Evolutionary conservation across 2,113 vertebrate genomes (phyloP).

Genomic region (Cervus canadensis): DNA sequence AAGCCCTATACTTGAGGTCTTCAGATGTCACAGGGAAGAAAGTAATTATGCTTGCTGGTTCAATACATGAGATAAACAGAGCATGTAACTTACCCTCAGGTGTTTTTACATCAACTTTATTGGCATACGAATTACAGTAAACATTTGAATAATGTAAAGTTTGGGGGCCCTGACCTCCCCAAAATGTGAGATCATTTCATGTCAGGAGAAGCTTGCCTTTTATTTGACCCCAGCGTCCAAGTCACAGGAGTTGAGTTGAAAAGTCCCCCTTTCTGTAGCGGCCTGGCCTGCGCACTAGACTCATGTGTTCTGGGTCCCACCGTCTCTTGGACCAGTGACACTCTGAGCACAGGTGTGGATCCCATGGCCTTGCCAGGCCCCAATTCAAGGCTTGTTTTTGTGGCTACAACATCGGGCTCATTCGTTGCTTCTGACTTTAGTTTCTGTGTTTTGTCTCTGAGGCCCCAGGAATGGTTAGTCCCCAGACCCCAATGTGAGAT

Average conservation of each 20-base stretch:
- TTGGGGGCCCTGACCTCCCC: no score
- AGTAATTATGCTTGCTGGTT: no score
- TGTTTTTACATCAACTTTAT: no score
- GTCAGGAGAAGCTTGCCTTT: not conserved
- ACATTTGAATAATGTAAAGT: no score
- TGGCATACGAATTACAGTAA: no score
- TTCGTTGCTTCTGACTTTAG: not conserved
- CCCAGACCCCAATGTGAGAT: rapidly evolving
- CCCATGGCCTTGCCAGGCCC: not conserved
- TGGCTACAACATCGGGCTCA: not conserved
- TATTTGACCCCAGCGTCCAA: not conserved
- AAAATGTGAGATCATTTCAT: no score
- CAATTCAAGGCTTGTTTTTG: rapidly evolving
- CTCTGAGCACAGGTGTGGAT: not conserved
- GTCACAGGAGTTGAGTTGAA: not conserved
- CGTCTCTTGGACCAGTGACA: not conserved
- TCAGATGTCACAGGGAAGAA: no score
- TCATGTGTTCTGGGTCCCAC: rapidly evolving
- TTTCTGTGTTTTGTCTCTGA: not conserved
- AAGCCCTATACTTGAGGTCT: no score
- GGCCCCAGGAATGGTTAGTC: not conserved
- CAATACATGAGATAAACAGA: no score
- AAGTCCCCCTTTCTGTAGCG: not conserved
- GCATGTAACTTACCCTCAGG: no score
- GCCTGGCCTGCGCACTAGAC: not conserved